phyloP scores from a whole-genome alignment of 2,113 vertebrate genomes.

The Platanista minor region DNA sequence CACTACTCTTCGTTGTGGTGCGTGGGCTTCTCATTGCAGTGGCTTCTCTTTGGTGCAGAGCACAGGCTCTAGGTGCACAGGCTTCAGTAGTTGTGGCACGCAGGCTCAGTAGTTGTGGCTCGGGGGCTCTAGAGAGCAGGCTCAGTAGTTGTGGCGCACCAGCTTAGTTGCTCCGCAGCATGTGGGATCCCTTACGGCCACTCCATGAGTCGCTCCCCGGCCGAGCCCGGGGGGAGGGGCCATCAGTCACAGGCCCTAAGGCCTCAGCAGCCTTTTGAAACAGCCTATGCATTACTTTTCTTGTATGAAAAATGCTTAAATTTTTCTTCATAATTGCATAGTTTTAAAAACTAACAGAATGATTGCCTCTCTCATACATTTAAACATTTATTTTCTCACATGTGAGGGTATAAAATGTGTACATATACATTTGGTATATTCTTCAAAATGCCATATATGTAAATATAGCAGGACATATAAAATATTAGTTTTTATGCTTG shows the following conservation, averaged over 20 bases:
- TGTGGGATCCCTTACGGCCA: not conserved
- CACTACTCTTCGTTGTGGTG: too few relatives aligned
- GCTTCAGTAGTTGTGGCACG: too few relatives aligned
- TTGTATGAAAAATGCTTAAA: not conserved
- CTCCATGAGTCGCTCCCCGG: conserved; percentile 4
- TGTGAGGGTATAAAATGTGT: not conserved
- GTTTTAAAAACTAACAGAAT: not conserved
- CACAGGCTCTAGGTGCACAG: too few relatives aligned
- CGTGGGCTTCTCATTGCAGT: rapidly evolving
- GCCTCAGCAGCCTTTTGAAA: conserved; percentile 46
- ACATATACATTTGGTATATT: not conserved
- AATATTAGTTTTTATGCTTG: not conserved
- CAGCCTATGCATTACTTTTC: not conserved
- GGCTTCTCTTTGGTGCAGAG: too few relatives aligned
- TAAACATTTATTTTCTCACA: not conserved
- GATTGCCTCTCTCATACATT: not conserved
- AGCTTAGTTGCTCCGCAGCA: too few relatives aligned
- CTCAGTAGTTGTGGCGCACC: too few relatives aligned
- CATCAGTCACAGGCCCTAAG: not conserved
- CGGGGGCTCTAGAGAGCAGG: too few relatives aligned
- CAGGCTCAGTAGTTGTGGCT: too few relatives aligned
- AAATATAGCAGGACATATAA: not conserved
- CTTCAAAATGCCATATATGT: not conserved
- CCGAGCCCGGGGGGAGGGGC: not conserved
- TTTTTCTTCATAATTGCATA: not conserved